These are phyloP conservation scores for Danaus plexippus DNA, from an alignment of 1,140 invertebrate genomes.

Conservation along the genomic window DNA sequence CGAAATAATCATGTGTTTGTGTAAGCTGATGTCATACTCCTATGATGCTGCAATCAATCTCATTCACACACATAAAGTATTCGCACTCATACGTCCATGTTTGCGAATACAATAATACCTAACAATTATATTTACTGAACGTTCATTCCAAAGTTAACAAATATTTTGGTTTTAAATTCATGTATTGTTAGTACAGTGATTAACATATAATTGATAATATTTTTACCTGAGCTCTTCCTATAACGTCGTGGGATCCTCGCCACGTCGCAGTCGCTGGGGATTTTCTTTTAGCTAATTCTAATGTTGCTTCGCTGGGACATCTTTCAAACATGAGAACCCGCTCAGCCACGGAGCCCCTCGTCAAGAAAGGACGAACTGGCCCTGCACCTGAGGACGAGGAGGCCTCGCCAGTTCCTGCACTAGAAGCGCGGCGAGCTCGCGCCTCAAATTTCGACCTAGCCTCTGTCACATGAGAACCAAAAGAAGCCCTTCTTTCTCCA, in stretches of 20 bases:
- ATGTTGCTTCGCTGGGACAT: conserved; percentile 82
- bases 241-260: conserved; percentile 76
- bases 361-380: conserved; percentile 86
- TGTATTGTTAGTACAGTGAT: no score
- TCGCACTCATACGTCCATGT: no score
- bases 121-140: no score
- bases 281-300: conserved; percentile 79
- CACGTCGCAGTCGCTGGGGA: conserved; percentile 74
- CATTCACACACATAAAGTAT: no score
- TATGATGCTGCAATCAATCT: conserved; percentile 6
- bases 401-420: conserved; percentile 57
- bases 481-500: conserved; percentile 53
- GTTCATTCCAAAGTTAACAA: no score
- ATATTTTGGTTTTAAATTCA: no score
- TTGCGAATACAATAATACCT: no score
- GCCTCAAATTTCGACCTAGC: conserved; percentile 66
- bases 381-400: conserved; percentile 50
- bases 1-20: no score
- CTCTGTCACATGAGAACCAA: conserved; percentile 58
- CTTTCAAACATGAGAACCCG: conserved; percentile 93
- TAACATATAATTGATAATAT: no score
- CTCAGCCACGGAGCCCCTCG: conserved; percentile 91
- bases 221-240: conserved; percentile 80
- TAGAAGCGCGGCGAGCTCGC: conserved; percentile 56
- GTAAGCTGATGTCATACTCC: conserved; percentile 7